Percentiles rank a stretch among this genome's conserved stretches.
These are phyloP conservation scores for Drosophila incognita DNA, from an alignment of 2,888 invertebrate species.

Conservation along the genomic window DNA sequence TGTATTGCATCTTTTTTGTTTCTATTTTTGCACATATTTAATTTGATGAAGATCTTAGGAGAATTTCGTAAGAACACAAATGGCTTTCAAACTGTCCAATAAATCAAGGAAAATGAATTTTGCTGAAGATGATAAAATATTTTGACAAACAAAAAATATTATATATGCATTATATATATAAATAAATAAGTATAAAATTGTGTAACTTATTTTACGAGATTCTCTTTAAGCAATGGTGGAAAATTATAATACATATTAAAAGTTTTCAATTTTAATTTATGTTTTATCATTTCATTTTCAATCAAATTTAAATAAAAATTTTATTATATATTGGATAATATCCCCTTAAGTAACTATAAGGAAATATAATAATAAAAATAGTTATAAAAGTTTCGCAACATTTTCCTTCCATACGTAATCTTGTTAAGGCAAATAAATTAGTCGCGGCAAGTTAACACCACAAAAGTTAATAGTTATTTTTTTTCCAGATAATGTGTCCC, in stretches of 20 bases:
- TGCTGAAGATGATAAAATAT: not conserved
- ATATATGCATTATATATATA: not conserved
- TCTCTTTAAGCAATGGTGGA: not conserved
- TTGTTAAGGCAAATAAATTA: conserved; percentile 4
- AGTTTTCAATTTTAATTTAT: not conserved
- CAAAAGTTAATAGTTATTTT: conserved; percentile 33
- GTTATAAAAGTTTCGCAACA: not conserved
- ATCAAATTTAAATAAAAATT: not conserved
- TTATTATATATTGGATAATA: not conserved
- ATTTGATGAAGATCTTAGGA: conserved; percentile 13
- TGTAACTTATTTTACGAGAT: not conserved
- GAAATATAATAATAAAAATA: not conserved
- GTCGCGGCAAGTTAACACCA: conserved; percentile 27
- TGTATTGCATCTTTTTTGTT: not conserved
- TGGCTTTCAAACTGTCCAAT: not conserved
- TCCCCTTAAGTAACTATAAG: no score
- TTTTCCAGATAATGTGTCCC: conserved; percentile 12
- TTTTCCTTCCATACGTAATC: not conserved
- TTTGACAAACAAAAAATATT: not conserved
- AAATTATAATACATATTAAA: not conserved
- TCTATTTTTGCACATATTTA: conserved; percentile 6
- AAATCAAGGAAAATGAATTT: not conserved
- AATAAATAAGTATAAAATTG: not conserved
- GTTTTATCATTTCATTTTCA: not conserved
- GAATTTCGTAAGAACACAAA: conserved; percentile 5